These are phyloP conservation scores for Chaetodon trifasciatus DNA, from an alignment of 2,797 vertebrate species.

Conservation along the genomic window DNA sequence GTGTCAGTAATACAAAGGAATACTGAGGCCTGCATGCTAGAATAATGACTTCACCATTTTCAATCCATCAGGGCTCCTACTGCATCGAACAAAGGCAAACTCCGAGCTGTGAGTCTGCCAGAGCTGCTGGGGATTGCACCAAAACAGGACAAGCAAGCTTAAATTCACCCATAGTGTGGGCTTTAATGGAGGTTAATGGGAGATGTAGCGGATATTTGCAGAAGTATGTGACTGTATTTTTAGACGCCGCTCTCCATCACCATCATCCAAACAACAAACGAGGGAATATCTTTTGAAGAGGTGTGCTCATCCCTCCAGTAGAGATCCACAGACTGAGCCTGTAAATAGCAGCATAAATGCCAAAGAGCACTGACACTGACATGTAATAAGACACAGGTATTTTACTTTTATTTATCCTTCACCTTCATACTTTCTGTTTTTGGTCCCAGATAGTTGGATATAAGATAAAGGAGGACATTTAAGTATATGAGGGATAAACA, in stretches of 20 bases:
- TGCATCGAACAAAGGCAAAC: not conserved
- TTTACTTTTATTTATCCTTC: not conserved
- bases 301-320: not conserved
- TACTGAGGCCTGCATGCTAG: not conserved
- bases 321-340: not conserved
- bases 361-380: not conserved
- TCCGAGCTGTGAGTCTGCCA: not conserved
- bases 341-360: not conserved
- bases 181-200: not conserved
- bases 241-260: not conserved
- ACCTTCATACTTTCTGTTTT: not conserved
- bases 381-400: not conserved
- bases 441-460: not conserved
- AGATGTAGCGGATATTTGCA: not conserved
- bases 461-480: not conserved
- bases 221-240: not conserved
- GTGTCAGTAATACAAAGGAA: not conserved
- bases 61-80: not conserved
- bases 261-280: not conserved
- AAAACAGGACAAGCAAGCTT: not conserved
- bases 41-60: not conserved
- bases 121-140: not conserved
- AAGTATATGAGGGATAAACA: conserved; percentile 1
- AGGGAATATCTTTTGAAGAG: not conserved
- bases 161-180: fast-evolving